These are phyloP conservation scores for Zoroaster sp. DNA, from an alignment of 53 echinoderm and acorn worm species.

Conservation along the genomic window DNA sequence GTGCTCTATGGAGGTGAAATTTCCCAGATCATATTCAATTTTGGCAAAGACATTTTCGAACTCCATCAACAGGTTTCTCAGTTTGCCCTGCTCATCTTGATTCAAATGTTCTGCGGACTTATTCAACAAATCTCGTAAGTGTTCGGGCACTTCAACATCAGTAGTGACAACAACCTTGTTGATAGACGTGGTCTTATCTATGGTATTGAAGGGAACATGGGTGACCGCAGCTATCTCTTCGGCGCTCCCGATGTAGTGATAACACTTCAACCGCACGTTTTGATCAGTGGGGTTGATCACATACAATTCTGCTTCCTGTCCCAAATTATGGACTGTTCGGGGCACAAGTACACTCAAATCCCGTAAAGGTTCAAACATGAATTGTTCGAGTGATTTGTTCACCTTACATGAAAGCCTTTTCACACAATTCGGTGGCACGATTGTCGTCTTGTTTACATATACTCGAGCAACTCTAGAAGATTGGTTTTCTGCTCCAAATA, in stretches of 20 bases:
- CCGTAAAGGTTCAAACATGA: conserved; percentile 35
- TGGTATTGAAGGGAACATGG: neutral
- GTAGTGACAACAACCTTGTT: conserved; percentile 4
- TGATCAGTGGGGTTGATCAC: conserved; percentile 51
- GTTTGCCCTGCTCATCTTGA: neutral
- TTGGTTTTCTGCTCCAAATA: neutral
- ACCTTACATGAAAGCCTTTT: conserved; percentile 20
- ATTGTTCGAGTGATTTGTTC: neutral
- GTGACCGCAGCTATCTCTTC: conserved; percentile 6
- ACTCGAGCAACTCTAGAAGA: conserved; percentile 4
- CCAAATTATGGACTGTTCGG: conserved; percentile 19
- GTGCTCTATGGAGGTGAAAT: conserved; percentile 37
- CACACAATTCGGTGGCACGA: conserved; percentile 11
- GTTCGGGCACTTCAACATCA: conserved; percentile 5
- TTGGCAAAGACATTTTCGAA: conserved; percentile 38
- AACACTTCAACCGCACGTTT: neutral
- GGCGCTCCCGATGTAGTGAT: conserved; percentile 14
- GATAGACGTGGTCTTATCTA: neutral
- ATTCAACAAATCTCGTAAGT: conserved; percentile 12
- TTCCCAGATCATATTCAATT: conserved; percentile 50
- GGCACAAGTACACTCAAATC: conserved; percentile 16
- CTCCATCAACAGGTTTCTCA: conserved; percentile 12
- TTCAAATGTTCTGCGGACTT: neutral
- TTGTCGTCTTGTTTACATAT: neutral
- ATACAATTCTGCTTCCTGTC: neutral